phyloP scores from a whole-genome alignment of 1,140 invertebrate genomes.

The Orchesella cincta region DNA sequence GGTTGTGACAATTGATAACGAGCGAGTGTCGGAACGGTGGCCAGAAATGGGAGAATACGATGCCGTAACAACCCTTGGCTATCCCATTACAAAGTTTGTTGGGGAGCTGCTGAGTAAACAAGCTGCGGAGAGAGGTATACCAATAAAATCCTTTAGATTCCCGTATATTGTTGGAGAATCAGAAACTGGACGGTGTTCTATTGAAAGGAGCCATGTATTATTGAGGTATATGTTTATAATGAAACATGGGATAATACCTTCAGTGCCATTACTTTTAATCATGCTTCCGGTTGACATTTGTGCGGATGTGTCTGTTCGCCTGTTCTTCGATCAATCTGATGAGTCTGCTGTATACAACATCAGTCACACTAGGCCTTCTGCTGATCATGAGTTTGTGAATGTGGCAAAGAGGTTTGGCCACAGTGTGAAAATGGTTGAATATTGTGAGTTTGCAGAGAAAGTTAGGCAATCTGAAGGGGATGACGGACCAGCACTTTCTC shows the following conservation, averaged over 20 bases:
- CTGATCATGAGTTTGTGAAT: background rate
- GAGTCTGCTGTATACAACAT: background rate
- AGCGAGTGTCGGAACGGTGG: background rate
- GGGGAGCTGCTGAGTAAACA: background rate
- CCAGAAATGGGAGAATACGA: background rate
- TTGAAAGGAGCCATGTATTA: background rate
- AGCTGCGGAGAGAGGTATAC: conserved; percentile 3
- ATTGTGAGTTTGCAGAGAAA: conserved; percentile 17
- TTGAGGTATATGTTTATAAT: conserved; percentile 1
- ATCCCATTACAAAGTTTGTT: conserved; percentile 25
- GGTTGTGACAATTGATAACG: background rate
- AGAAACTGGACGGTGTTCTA: background rate
- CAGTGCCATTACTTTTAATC: background rate
- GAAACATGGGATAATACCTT: background rate
- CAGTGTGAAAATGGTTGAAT: background rate
- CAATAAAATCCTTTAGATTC: conserved; percentile 7
- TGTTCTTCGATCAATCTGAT: background rate
- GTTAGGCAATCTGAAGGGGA: background rate
- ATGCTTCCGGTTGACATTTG: conserved; percentile 5
- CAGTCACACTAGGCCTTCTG: no score
- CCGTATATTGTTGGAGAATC: background rate
- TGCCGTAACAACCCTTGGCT: background rate
- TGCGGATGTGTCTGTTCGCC: background rate
- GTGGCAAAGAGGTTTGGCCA: background rate
- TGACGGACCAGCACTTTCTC: background rate